These are phyloP conservation scores for Lordiphosa mommai DNA, from an alignment of 1,140 invertebrate genomes.

Conservation along the genomic window DNA sequence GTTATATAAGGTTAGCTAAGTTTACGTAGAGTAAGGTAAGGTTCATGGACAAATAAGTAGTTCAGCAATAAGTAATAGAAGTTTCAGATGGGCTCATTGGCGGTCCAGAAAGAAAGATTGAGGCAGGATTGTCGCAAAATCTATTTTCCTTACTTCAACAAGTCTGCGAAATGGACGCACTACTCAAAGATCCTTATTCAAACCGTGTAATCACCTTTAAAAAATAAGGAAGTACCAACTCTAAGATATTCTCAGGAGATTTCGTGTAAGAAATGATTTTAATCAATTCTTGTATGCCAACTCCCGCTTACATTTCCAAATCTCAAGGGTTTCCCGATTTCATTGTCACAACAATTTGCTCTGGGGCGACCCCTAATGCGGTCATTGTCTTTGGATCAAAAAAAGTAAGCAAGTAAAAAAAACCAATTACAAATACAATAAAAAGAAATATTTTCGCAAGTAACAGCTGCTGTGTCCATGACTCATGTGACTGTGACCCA, in stretches of 20 bases:
- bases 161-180: no score
- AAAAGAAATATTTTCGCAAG: slow-evolving; percentile 58
- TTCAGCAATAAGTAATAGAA: no score
- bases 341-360: slow-evolving; percentile 9
- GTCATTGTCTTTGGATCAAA: slow-evolving; percentile 46
- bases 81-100: no score
- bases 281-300: slow-evolving; percentile 12
- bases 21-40: neutral
- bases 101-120: no score
- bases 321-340: slow-evolving; percentile 35
- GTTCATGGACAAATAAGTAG: no score
- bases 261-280: slow-evolving; percentile 13
- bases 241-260: slow-evolving; percentile 37
- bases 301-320: slow-evolving; percentile 1
- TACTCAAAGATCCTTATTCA: no score
- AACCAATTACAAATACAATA: slow-evolving; percentile 64
- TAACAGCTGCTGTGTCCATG: slow-evolving; percentile 51
- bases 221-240: slow-evolving; percentile 18
- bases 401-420: slow-evolving; percentile 43
- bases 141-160: no score
- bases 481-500: slow-evolving; percentile 67
- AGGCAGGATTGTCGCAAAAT: no score
- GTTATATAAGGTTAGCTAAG: neutral
- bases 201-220: no score
- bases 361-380: slow-evolving; percentile 30